Conservation (phyloP, 2,113 vertebrate genomes). For the Limnothrissa miodon region DNA sequence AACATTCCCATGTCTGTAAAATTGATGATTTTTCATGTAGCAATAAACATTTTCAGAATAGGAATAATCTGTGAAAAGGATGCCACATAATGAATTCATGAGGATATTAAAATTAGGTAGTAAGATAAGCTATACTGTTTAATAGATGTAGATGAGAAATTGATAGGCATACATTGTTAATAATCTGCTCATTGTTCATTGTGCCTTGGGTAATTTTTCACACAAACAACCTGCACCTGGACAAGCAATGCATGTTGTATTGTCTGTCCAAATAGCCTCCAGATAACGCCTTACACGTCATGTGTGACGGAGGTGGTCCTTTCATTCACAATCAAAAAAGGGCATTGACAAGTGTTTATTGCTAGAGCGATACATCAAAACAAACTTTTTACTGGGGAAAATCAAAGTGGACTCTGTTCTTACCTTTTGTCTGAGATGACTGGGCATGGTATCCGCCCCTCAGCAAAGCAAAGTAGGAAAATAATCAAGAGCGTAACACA, state of each 20-base stretch:
- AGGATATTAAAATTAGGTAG: too few relatives aligned
- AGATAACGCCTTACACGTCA: background rate
- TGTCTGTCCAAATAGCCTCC: background rate
- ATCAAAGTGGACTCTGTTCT: background rate
- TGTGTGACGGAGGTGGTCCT: background rate
- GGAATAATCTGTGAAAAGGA: background rate
- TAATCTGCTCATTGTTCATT: background rate
- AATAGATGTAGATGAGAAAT: too few relatives aligned
- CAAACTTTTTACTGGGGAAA: background rate
- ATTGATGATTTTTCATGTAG: background rate
- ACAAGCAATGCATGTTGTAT: background rate
- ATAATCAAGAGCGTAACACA: slow-evolving; percentile 22
- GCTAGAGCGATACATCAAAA: background rate
- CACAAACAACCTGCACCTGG: background rate
- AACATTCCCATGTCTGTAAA: too few relatives aligned
- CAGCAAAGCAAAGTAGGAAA: slow-evolving; percentile 25
- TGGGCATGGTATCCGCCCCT: slow-evolving; percentile 19
- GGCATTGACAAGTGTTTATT: slow-evolving; percentile 17
- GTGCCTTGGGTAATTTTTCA: background rate
- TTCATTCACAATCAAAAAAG: slow-evolving; percentile 4
- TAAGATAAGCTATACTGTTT: background rate
- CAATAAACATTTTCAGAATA: background rate
- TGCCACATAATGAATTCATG: background rate
- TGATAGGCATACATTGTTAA: too few relatives aligned
- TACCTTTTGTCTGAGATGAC: slow-evolving; percentile 21